phyloP scores from a whole-genome alignment of 2,113 vertebrate species.

The Plotosus lineatus region DNA sequence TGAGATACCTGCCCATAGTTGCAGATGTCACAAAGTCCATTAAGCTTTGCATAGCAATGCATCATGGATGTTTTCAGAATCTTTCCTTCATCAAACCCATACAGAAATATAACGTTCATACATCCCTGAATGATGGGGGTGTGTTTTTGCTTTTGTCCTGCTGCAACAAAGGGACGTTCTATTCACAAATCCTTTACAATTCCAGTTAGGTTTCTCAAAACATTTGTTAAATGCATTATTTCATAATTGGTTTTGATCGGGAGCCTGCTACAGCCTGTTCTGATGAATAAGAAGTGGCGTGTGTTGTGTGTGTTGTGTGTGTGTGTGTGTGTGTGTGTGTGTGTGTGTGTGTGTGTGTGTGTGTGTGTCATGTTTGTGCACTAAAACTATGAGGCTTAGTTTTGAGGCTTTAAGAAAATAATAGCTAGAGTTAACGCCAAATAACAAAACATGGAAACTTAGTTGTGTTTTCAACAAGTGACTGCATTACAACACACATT shows the following conservation, averaged over 20 bases:
- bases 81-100: not conserved
- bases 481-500: not conserved
- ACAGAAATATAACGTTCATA: not conserved
- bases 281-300: not conserved
- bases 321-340: not conserved
- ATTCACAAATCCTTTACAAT: not conserved
- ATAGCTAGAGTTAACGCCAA: not conserved
- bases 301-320: slow-evolving; percentile 4
- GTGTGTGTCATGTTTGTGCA: not conserved
- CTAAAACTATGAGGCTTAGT: not conserved
- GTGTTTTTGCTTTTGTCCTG: not conserved
- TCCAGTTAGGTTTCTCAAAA: slow-evolving; percentile 15
- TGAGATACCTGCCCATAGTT: too few relatives aligned
- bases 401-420: not conserved
- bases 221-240: not conserved
- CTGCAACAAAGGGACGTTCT: not conserved
- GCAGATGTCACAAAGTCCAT: too few relatives aligned
- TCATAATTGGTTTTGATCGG: slow-evolving; percentile 12
- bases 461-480: not conserved
- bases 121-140: not conserved
- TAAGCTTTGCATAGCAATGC: too few relatives aligned
- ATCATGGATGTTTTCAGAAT: too few relatives aligned
- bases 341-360: not conserved
- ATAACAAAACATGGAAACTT: not conserved
- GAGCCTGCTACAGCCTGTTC: slow-evolving; percentile 22